These are phyloP conservation scores for Narcine bancroftii DNA, from an alignment of 2,113 vertebrate species.

Conservation along the genomic window DNA sequence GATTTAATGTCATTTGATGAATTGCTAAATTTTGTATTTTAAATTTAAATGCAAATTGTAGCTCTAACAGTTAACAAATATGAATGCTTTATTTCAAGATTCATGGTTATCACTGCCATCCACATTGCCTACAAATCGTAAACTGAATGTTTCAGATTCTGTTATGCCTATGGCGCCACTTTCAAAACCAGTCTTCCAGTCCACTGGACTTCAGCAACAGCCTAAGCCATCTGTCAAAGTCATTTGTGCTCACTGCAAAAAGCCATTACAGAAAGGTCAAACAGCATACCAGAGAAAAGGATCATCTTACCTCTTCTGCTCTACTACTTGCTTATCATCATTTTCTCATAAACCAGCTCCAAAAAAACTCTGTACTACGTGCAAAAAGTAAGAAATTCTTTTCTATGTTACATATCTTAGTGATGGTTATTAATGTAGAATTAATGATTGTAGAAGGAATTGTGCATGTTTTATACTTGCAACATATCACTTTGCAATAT, in stretches of 20 bases:
- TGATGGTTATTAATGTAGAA: not conserved
- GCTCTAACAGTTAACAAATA: not conserved
- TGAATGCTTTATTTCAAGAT: conserved; percentile 57
- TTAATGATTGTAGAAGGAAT: not conserved
- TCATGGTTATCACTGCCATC: conserved; percentile 96
- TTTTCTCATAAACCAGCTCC: conserved; percentile 95
- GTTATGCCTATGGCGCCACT: conserved; percentile 80
- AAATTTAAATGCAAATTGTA: not conserved
- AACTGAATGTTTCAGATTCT: conserved; percentile 85
- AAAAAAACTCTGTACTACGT: conserved; percentile 98
- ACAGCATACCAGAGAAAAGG: conserved; percentile 96
- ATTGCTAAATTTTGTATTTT: conserved; percentile 28
- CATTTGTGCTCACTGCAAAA: conserved; percentile 94
- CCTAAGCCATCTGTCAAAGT: conserved; percentile 85
- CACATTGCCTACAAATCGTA: conserved; percentile 92
- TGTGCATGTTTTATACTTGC: not conserved
- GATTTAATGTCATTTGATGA: not conserved
- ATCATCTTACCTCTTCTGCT: conserved; percentile 93
- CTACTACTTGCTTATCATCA: conserved; percentile 87
- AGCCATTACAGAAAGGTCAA: conserved; percentile 92
- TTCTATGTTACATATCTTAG: not conserved
- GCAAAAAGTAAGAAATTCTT: conserved; percentile 79
- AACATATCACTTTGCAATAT: not conserved
- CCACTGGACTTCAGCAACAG: conserved; percentile 70
- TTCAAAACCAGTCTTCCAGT: conserved; percentile 81